Evolutionary conservation across 2,888 invertebrate species (phyloP).

Genomic region (Smittia sp.): DNA sequence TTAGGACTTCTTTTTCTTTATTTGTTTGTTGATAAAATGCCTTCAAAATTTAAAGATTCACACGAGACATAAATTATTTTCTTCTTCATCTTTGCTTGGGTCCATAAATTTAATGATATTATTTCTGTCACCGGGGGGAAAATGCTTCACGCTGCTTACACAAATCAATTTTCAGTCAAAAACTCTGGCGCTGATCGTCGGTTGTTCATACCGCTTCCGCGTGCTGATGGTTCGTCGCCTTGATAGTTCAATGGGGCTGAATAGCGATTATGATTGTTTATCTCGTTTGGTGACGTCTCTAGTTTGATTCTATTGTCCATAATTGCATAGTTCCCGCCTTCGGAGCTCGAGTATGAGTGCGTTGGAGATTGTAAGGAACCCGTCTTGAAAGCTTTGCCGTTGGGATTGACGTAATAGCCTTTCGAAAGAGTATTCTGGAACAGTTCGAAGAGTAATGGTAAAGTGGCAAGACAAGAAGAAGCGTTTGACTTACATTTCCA

Average conservation of each 20-base stretch:
- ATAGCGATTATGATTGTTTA: constrained; percentile 33
- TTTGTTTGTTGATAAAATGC: constrained; percentile 21
- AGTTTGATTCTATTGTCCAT: constrained; percentile 38
- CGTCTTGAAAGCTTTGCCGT: constrained; percentile 44
- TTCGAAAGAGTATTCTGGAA: constrained; percentile 49
- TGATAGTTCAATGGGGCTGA: constrained; percentile 36
- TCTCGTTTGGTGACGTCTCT: constrained; percentile 32
- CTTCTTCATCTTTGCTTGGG: constrained; percentile 23
- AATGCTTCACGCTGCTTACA: constrained; percentile 1
- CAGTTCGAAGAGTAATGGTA: constrained; percentile 26
- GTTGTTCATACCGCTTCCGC: constrained; percentile 13
- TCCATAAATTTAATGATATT: constrained; percentile 39
- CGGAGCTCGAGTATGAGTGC: constrained; percentile 54
- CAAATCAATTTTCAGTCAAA: constrained; percentile 22
- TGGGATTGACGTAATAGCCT: constrained; percentile 46
- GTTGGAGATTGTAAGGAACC: constrained; percentile 55
- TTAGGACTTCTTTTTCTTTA: constrained; percentile 18
- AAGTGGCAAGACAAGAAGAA: constrained; percentile 14
- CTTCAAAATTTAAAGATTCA: constrained; percentile 35
- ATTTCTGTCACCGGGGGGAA: constrained; percentile 9
- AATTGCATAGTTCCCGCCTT: constrained; percentile 51
- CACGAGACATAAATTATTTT: constrained; percentile 37
- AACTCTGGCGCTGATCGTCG: constrained; percentile 28
- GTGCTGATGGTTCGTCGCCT: neutral
- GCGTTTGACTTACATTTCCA: constrained; percentile 37